Base-by-base conservation (phyloP, 2,113 vertebrate genomes). In the Dromaius novaehollandiae region DNA sequence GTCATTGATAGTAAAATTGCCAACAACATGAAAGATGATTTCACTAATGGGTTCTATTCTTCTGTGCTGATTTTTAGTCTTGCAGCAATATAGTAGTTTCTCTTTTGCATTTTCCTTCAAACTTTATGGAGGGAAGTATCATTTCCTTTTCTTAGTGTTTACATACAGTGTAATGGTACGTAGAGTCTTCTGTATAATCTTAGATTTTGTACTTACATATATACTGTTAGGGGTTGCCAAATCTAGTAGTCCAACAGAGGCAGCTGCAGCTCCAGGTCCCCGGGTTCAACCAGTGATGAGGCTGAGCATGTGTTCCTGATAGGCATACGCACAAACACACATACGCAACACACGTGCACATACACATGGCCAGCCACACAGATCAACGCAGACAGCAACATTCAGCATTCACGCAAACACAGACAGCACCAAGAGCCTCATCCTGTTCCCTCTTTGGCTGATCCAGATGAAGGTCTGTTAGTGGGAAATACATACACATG, bases 51-150 rank as follows among this genome's bases (percentile, higher is more conserved):
- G 92, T 96, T 97, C 75, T 90, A 18, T 89, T 87, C 55, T 94
- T 51, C 60, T 88, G 46, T 88, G 70, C 71, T 80, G 58, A 88
- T 85, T 95, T 97, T 96, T 84, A 50, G 78, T 94, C 90, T 84
- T 88, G 34, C 89, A 91, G 63, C 77, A 76, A 58, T 69, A 36
- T 46, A 60, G 18, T 66, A 36, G 69, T 82, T 91, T 93, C 70
- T 88, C 48, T 71, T 92, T 73, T 76, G 32, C 93, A n/a, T 69
- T 61, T 51, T 86, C 10, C 20, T 63, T 83, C 34, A 63, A 78
- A 40, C 38, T 55, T 80, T 71, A 20, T 34, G 38, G 40, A 20
- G 70, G 50, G 22, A 86, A 88, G n/a, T 84, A 74, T 11, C 17
- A 6, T 53, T 36, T 50, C 40, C 95, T 63, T 91, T 44, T 75